Conservation (phyloP, 2,888 invertebrate species). For the Rhingia rostrata region DNA sequence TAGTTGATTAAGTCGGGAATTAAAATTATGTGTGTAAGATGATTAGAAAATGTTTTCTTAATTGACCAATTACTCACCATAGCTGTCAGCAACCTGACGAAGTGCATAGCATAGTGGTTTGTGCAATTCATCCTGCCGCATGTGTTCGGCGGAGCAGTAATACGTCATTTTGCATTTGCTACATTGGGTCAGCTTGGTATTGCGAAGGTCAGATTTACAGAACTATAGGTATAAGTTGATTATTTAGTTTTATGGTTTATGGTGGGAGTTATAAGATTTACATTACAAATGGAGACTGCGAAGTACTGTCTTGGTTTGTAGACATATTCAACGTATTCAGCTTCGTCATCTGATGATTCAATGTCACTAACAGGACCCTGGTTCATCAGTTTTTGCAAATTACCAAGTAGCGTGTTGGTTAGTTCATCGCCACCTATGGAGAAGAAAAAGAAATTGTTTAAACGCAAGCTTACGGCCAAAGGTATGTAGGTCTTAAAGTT, state of each 20-base stretch:
- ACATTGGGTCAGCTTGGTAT: conserved; percentile 79
- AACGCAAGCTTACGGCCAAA: neutral
- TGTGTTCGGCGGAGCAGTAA: conserved; percentile 87
- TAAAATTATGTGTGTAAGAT: conserved; percentile 14
- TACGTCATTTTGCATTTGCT: conserved; percentile 85
- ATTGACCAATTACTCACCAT: conserved; percentile 82
- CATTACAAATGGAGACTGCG: conserved; percentile 85
- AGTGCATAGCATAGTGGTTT: conserved; percentile 86
- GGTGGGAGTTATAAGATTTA: conserved; percentile 64
- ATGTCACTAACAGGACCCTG: conserved; percentile 79
- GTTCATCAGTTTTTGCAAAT: conserved; percentile 79
- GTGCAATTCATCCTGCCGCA: conserved; percentile 86
- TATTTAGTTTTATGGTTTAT: conserved; percentile 56
- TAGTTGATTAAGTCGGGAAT: conserved; percentile 3
- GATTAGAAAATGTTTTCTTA: neutral
- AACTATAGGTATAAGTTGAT: conserved; percentile 77
- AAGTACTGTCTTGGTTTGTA: conserved; percentile 87
- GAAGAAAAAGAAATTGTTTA: neutral
- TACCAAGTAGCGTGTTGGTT: conserved; percentile 77
- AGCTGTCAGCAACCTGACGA: conserved; percentile 84
- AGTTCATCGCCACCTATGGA: conserved; percentile 76
- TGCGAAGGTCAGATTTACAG: conserved; percentile 79
- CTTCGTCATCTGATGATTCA: conserved; percentile 83
- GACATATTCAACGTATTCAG: conserved; percentile 86
- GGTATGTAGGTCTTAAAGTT: neutral